Conservation (phyloP, 2,113 vertebrate species). For the Thomomys bottae region DNA sequence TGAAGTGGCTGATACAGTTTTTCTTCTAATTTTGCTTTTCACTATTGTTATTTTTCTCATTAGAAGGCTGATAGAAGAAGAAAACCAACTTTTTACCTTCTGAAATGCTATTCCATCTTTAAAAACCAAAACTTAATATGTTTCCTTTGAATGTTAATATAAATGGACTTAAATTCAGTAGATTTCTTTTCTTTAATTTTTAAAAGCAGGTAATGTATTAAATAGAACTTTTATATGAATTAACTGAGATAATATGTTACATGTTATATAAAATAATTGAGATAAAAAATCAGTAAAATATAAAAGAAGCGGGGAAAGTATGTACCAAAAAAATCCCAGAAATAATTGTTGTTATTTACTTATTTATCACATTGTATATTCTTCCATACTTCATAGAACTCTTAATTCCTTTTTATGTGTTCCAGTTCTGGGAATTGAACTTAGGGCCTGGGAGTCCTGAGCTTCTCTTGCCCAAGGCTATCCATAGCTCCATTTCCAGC, state of each 20-base stretch:
- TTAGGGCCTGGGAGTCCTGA: too few relatives aligned
- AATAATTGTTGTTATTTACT: not conserved
- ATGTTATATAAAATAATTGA: not conserved
- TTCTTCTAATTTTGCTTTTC: constrained; percentile 29
- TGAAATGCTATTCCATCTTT: not conserved
- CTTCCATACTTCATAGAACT: not conserved
- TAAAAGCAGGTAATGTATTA: not conserved
- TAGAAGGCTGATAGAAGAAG: not conserved
- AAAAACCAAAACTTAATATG: not conserved
- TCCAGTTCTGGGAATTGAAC: too few relatives aligned
- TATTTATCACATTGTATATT: not conserved
- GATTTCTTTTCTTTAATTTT: not conserved
- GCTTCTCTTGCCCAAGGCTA: too few relatives aligned
- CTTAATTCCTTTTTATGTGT: not conserved
- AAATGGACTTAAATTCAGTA: not conserved
- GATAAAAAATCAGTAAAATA: not conserved
- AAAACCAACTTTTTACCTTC: not conserved
- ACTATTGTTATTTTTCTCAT: not conserved
- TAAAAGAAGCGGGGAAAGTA: not conserved
- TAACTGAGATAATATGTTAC: not conserved
- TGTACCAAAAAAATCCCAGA: not conserved
- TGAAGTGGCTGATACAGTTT: constrained; percentile 9
- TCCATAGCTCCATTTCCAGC: too few relatives aligned
- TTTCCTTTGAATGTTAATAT: not conserved
- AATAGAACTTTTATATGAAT: not conserved